phyloP scores from a whole-genome alignment of 1,140 invertebrate genomes.

The Penaeus japonicus region DNA sequence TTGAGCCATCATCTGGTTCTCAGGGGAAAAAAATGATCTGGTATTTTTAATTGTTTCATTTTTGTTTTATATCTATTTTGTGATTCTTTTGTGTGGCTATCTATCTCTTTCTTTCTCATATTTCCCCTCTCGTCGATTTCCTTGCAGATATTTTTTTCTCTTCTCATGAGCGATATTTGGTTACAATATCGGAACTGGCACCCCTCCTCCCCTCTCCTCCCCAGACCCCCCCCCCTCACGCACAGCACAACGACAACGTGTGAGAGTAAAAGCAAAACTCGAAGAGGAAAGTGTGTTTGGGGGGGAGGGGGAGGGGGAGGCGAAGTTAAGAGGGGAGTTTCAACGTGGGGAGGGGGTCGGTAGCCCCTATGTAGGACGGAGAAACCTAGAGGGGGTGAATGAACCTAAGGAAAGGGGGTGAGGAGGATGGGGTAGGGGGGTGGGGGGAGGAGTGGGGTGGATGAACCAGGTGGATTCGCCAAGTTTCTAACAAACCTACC shows the following conservation, averaged over 20 bases:
- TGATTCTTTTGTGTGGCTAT: too few relatives aligned
- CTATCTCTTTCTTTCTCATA: too few relatives aligned
- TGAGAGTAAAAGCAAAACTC: background rate
- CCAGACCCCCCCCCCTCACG: background rate
- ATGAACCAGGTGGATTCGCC: background rate
- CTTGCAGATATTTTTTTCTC: too few relatives aligned
- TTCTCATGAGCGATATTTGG: too few relatives aligned
- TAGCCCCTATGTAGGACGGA: slow-evolving; percentile 31
- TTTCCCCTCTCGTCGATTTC: too few relatives aligned
- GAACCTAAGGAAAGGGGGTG: background rate
- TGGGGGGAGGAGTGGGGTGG: background rate
- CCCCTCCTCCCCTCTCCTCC: background rate
- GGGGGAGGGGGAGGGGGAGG: background rate
- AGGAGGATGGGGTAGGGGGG: background rate
- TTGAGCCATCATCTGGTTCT: too few relatives aligned
- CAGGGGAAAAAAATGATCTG: too few relatives aligned
- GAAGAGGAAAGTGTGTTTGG: background rate
- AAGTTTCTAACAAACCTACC: too few relatives aligned
- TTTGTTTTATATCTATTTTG: too few relatives aligned
- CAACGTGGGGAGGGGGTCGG: background rate
- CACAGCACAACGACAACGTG: background rate
- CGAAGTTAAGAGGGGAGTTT: too few relatives aligned
- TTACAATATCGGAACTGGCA: background rate
- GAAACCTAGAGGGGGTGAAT: slow-evolving; percentile 25
- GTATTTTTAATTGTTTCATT: too few relatives aligned